Evolutionary conservation across 2,113 vertebrate genomes (phyloP).

Genomic region (Eupsittula cactorum): DNA sequence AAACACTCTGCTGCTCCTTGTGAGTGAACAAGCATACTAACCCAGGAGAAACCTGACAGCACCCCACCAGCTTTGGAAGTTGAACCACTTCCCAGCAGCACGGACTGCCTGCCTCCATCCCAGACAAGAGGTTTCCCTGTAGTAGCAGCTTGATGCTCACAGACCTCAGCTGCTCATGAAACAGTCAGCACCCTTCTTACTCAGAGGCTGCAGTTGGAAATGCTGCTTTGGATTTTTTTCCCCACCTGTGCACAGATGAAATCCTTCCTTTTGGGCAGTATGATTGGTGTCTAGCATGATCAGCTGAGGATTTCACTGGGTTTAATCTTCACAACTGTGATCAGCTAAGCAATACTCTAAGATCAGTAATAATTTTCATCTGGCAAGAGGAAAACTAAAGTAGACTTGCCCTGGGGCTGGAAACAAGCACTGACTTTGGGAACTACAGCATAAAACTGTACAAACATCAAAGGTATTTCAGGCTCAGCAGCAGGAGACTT

Average conservation of each 20-base stretch:
- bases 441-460: not conserved
- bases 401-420: not conserved
- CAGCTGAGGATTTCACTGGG: not conserved
- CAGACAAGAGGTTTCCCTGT: not conserved
- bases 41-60: not conserved
- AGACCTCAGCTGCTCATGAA: not conserved
- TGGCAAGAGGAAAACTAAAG: not conserved
- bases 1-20: not conserved
- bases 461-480: conserved; percentile 22
- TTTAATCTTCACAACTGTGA: conserved; percentile 3
- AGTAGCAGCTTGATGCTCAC: not conserved
- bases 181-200: not conserved
- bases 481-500: not conserved
- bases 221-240: not conserved
- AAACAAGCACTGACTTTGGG: not conserved
- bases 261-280: not conserved
- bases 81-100: not conserved
- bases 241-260: not conserved
- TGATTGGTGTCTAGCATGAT: not conserved
- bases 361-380: not conserved
- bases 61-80: not conserved
- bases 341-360: not conserved
- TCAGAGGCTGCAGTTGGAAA: not conserved
- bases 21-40: not conserved
- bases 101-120: not conserved